phyloP scores from a whole-genome alignment of 30 jellyfish, hydroid and myxozoan species.

The Hydractinia symbiolongicarpus region DNA sequence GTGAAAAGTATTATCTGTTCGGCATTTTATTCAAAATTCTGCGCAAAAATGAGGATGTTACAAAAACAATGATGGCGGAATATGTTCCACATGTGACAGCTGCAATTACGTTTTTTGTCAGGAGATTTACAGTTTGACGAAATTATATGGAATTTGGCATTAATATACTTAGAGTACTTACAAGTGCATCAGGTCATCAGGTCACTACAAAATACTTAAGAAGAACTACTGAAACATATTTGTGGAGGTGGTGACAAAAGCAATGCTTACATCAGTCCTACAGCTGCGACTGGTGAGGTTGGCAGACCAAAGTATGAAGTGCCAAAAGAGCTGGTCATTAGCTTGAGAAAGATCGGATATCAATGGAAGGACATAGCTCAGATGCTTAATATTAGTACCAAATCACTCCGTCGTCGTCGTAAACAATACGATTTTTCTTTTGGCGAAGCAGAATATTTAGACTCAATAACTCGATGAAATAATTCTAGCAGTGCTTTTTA shows the following conservation, averaged over 20 bases:
- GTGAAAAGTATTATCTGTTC: background rate
- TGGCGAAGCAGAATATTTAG: background rate
- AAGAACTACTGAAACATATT: background rate
- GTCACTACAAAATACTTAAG: background rate
- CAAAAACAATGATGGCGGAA: background rate
- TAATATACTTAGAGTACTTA: background rate
- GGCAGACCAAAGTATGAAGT: conserved; percentile 5
- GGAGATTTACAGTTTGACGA: background rate
- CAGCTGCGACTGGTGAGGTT: background rate
- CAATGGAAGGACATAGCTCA: background rate
- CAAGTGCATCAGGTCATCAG: background rate
- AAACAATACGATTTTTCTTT: background rate
- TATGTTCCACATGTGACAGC: no score
- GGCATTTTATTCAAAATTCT: background rate
- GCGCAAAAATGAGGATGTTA: background rate
- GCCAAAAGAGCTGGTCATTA: background rate
- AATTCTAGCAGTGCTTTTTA: background rate
- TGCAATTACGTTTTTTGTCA: no score
- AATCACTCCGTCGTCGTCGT: conserved; percentile 1
- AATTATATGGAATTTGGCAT: background rate
- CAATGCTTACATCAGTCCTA: no score
- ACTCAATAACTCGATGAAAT: background rate
- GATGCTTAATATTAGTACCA: background rate
- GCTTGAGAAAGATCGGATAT: background rate
- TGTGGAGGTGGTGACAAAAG: no score